Evolutionary conservation across 2,888 invertebrate species (phyloP), one percentile per base, ranked within the genome.

Genomic region (Scelioninae gen. 2): DNA sequence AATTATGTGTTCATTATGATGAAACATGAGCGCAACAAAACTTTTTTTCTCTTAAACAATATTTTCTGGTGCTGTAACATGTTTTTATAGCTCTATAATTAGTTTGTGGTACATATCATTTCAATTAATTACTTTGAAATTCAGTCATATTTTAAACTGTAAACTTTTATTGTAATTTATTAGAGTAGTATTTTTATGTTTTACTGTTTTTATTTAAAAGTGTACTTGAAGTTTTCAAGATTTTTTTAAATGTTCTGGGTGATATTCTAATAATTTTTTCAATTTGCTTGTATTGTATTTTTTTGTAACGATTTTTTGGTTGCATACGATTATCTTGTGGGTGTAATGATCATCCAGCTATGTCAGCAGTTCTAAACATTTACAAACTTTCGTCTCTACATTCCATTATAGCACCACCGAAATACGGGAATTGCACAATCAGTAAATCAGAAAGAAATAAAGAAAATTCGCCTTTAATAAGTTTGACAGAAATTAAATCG

Each of bases 311-410:
- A 25, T 63, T 63, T 52, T 63, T 63, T 37, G 61, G 50, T 22
- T 63, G 52, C 63, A 43, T 63, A 15, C 28, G 52, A 0, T 52
- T 63, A 22, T 52, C 52, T 43, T 25, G 63, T 52, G 63, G 63
- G 9, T 63, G 63, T 11, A 63, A 63, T 33, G 63, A 63, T 39
- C 63, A 63, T 43, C 63, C 63, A 63, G 48, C 63, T n/a, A 48
- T 61, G 61, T 50, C 61, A 28, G 28, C 5, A 16, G 2, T 61
- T 10, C 41, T 61, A 6, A 25, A 61, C 11, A 61, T 61, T 5
- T 61, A 61, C 22, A 61, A 61, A 50, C 39, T 61, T 39, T 50
- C 50, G 39, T 61, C 50, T 0, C n/a, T 50, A 5, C 2, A 50
- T 46, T 61, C 63, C 13, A 22, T 63, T 33, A 1, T 63, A 35